Evolutionary conservation across 2,888 invertebrate genomes (phyloP).

Genomic region (Schrankia costaestrigalis): DNA sequence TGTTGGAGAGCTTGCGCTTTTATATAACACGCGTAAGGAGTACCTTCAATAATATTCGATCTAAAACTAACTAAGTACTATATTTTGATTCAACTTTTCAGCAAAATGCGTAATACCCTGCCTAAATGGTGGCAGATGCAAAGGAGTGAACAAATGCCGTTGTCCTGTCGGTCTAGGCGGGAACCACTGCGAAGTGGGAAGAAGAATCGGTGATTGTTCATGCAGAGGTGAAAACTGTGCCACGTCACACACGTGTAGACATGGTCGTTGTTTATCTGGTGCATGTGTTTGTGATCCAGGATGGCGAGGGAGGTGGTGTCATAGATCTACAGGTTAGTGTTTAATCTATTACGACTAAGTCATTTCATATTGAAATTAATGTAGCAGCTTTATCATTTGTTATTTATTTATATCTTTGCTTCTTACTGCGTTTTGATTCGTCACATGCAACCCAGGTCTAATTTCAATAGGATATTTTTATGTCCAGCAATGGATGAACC

Average conservation of each 20-base stretch:
- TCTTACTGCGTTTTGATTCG: too few relatives aligned
- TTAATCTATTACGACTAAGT: background rate
- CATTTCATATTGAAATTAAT: background rate
- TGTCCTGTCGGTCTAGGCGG: conserved; percentile 92
- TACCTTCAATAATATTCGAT: too few relatives aligned
- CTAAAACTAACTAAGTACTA: too few relatives aligned
- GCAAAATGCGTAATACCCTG: conserved; percentile 95
- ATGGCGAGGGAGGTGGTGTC: conserved; percentile 90
- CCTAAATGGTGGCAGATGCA: conserved; percentile 93
- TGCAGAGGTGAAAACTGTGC: conserved; percentile 85
- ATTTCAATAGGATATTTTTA: too few relatives aligned
- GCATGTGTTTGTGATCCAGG: conserved; percentile 90
- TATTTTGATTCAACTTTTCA: conserved; percentile 57
- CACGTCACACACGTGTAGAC: conserved; percentile 87
- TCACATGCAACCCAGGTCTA: too few relatives aligned
- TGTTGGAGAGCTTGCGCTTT: too few relatives aligned
- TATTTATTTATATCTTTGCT: too few relatives aligned
- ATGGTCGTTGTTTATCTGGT: conserved; percentile 87
- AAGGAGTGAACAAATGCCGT: conserved; percentile 93
- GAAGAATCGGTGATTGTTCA: conserved; percentile 87
- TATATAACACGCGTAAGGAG: too few relatives aligned
- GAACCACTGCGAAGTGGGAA: conserved; percentile 94
- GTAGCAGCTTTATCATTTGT: too few relatives aligned
- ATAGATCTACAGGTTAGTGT: conserved; percentile 82
- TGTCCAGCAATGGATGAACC: too few relatives aligned